Percentiles rank a stretch among this genome's conserved stretches.
Conservation (phyloP, 2,113 vertebrate species). For the Podarcis raffonei region DNA sequence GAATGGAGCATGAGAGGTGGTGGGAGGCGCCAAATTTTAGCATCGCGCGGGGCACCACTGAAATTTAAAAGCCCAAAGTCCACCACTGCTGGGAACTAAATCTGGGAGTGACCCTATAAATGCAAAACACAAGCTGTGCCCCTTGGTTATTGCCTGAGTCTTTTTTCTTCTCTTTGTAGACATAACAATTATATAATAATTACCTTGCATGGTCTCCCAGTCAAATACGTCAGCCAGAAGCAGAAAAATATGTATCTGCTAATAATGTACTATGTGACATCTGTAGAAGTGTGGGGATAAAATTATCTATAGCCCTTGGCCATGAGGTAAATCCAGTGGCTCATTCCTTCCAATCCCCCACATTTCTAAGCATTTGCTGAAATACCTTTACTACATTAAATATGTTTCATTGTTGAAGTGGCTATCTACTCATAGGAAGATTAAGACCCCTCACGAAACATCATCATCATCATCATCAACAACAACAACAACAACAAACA, state of each 20-base stretch:
- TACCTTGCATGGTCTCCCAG: not conserved
- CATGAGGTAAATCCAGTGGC: not conserved
- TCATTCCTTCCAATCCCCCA: not conserved
- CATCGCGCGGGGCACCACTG: no score
- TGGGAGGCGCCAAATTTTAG: no score
- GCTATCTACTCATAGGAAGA: not conserved
- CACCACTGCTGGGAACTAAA: no score
- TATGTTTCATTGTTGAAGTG: not conserved
- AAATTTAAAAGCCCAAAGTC: no score
- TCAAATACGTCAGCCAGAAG: not conserved
- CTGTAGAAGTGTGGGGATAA: not conserved
- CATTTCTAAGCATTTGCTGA: not conserved
- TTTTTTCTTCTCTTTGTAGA: not conserved
- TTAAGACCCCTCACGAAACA: not conserved
- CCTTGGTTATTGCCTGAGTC: no score
- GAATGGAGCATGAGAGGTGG: no score
- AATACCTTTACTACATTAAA: not conserved
- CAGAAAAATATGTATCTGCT: not conserved
- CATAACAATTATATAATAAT: not conserved
- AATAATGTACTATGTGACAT: not conserved
- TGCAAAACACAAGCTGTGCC: no score
- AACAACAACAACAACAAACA: not conserved
- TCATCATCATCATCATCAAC: no score
- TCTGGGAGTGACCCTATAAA: no score
- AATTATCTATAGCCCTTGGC: not conserved